phyloP scores from a whole-genome alignment of 2,888 invertebrate genomes.

The Horisme vitalbata region DNA sequence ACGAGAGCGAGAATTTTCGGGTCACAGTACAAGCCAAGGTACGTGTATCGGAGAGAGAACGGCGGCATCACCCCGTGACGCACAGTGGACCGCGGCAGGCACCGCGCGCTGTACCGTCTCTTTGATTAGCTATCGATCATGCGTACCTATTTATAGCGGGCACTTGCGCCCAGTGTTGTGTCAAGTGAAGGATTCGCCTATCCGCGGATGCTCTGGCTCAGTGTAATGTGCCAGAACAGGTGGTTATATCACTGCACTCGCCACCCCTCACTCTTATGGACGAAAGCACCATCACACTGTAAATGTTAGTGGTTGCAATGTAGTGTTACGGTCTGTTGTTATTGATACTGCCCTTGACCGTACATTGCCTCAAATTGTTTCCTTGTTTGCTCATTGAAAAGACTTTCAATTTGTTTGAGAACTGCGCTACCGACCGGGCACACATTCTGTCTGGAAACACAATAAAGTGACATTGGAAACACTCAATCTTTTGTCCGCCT shows the following conservation, averaged over 20 bases:
- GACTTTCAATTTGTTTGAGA: conserved; percentile 19
- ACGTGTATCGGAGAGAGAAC: conserved; percentile 42
- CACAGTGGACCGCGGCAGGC: not conserved
- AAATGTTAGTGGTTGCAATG: conserved; percentile 17
- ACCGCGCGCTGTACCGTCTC: not conserved
- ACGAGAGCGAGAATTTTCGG: conserved; percentile 68
- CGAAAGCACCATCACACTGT: conserved; percentile 9
- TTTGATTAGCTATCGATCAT: conserved; percentile 46
- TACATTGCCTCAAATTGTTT: conserved; percentile 25
- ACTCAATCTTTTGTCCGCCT: conserved; percentile 2
- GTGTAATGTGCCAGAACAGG: conserved; percentile 17
- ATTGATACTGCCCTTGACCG: conserved; percentile 19
- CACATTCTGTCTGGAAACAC: conserved; percentile 3
- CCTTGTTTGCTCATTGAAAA: conserved; percentile 24
- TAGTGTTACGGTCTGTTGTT: conserved; percentile 5
- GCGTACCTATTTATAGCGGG: conserved; percentile 41
- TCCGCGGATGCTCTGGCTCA: conserved; percentile 18
- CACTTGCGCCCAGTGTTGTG: conserved; percentile 35
- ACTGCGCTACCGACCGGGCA: conserved; percentile 1
- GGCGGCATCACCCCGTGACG: conserved; percentile 23
- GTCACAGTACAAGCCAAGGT: conserved; percentile 74
- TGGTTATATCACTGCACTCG: conserved; percentile 19
- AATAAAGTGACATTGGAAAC: conserved; percentile 3
- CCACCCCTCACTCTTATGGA: conserved; percentile 12
- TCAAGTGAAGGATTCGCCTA: conserved; percentile 40